phyloP scores from a whole-genome alignment of 1,140 invertebrate species.

The Varroa destructor region DNA sequence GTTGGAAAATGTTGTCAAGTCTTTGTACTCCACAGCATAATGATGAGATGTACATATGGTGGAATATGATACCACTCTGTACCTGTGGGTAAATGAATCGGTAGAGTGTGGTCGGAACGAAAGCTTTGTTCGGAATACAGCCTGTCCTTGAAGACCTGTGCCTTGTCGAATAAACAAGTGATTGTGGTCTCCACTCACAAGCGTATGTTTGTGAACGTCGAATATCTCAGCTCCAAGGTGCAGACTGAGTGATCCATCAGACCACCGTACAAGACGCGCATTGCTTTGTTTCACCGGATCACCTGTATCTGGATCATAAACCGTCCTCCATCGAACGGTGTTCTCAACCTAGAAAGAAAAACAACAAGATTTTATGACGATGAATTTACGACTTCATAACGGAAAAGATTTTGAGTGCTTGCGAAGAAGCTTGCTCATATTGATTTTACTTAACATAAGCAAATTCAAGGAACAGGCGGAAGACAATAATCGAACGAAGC shows the following conservation, averaged over 20 bases:
- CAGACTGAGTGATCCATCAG: constrained; percentile 89
- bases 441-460: too few species aligned
- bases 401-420: too few species aligned
- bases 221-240: constrained; percentile 94
- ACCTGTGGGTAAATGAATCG: constrained; percentile 83
- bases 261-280: constrained; percentile 87
- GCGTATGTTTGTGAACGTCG: constrained; percentile 84
- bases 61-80: not conserved
- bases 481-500: too few species aligned
- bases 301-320: constrained; percentile 61
- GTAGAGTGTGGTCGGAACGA: constrained; percentile 92
- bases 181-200: constrained; percentile 76
- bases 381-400: too few species aligned
- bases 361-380: not conserved
- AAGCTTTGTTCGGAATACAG: constrained; percentile 87
- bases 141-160: constrained; percentile 90
- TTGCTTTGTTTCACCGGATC: constrained; percentile 80
- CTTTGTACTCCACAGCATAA: too few species aligned
- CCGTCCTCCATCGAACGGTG: constrained; percentile 87
- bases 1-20: too few species aligned
- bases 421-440: too few species aligned
- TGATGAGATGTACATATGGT: too few species aligned
- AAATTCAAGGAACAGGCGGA: too few species aligned
- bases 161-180: constrained; percentile 92
- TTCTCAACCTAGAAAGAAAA: constrained; percentile 61